Evolutionary conservation across 2,797 vertebrate species (phyloP).

Genomic region (Clamator glandarius): DNA sequence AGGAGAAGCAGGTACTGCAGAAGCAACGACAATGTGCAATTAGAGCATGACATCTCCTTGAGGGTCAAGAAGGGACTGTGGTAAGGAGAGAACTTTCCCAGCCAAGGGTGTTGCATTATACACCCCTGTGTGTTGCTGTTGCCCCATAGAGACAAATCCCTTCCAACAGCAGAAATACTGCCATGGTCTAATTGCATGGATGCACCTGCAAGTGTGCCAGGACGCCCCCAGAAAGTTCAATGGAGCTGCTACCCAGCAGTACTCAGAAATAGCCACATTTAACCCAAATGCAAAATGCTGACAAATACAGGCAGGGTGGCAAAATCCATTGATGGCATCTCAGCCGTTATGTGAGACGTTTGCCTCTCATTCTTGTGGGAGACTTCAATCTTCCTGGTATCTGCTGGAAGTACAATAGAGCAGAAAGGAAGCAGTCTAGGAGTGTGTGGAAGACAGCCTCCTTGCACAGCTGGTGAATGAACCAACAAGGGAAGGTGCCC

Average conservation of each 20-base stretch:
- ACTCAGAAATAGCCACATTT: too few relatives aligned
- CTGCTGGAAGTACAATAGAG: too few relatives aligned
- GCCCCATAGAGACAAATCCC: not conserved
- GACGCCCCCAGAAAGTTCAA: not conserved
- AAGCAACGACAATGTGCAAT: not conserved
- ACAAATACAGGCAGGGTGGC: not conserved
- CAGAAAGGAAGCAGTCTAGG: too few relatives aligned
- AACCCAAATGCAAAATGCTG: not conserved
- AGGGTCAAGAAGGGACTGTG: not conserved
- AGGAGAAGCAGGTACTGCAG: not conserved
- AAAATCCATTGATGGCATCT: not conserved
- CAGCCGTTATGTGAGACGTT: not conserved
- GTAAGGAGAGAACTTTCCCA: not conserved
- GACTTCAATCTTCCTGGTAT: too few relatives aligned
- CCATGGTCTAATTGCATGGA: rapidly evolving
- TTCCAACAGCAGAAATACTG: not conserved
- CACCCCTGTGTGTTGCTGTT: too few relatives aligned
- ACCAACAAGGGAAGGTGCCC: too few relatives aligned
- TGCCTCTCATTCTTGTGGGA: too few relatives aligned
- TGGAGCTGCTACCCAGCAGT: rapidly evolving
- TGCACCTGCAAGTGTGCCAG: rapidly evolving
- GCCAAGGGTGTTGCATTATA: not conserved
- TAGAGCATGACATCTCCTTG: not conserved
- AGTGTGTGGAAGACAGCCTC: too few relatives aligned
- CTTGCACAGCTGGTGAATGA: too few relatives aligned